Evolutionary conservation across 2,113 vertebrate species (phyloP), one percentile per base, ranked within the genome.

Genomic region (Amphiprion percula): DNA sequence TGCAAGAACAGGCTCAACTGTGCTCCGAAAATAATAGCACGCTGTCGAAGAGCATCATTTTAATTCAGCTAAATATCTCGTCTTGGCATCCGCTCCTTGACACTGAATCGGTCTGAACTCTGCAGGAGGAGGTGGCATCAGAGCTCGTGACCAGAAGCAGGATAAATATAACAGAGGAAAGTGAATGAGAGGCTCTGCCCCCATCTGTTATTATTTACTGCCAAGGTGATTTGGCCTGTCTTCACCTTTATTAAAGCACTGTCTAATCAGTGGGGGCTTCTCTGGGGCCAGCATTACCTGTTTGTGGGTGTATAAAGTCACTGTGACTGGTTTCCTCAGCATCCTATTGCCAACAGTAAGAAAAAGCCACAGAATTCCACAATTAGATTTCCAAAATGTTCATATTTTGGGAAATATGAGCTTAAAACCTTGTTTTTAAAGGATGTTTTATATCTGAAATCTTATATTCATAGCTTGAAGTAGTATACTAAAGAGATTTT

Each of bases 181-280:
- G 26, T 23, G 60, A 62, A 56, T 23, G 46, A 68, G 33, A 39
- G 54, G 26, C 46, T 28, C 59, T 23, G 12, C 21, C 44, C 39
- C 39, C 33, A 4, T 65, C 37, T 74, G 56, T 68, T 26, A 55
- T 66, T 74, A 64, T 79, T 82, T 67, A 52, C 60, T 66, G 60
- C 53, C 26, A 72, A 86, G 56, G 77, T 86, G 83, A 80, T 53
- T 67, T 37, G 52, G 14, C 53, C 55, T 54, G 46, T 59, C 55
- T 61, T 70, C 66, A 75, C 67, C 72, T 68, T 62, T 28, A 74
- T 66, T 77, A 76, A 50, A 63, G 58, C 44, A 17, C 63, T 23
- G 10, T 65, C 68, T 60, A 61, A 84, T 81, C 72, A 87, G 28
- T 59, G 59, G n/a, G 37, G 16, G 49, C 65, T 33, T 47, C 55